A percentile compares a stretch with the other conserved stretches of the same genome.
phyloP scores from a whole-genome alignment of 2,113 vertebrate species.

The Dasyornis broadbenti region DNA sequence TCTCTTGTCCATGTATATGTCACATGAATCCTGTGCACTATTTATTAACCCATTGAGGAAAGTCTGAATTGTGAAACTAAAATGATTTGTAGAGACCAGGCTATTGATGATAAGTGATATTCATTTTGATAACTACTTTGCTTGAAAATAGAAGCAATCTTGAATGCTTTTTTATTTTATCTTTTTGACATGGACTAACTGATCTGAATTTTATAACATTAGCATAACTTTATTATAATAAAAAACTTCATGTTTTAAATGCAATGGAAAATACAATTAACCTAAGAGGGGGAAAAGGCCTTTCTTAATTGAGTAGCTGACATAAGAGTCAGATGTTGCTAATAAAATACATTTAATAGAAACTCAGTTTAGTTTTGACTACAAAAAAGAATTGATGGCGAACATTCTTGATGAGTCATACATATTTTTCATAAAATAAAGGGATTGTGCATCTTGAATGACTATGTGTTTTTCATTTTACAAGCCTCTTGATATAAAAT shows the following conservation, averaged over 20 bases:
- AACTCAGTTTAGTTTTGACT: conserved; percentile 44
- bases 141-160: not conserved
- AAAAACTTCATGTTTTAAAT: conserved; percentile 38
- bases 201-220: conserved; percentile 46
- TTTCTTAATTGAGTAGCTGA: conserved; percentile 50
- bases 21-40: not conserved
- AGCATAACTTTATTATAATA: conserved; percentile 20
- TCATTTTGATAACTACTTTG: not conserved
- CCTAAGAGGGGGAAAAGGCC: not conserved
- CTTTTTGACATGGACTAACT: not conserved
- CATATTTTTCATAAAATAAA: conserved; percentile 50
- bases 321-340: conserved; percentile 19
- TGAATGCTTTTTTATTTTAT: not conserved
- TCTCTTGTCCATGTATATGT: not conserved
- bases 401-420: conserved; percentile 28
- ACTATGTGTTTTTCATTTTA: conserved; percentile 34
- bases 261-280: conserved; percentile 30
- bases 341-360: conserved; percentile 44
- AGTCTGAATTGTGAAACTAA: not conserved
- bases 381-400: conserved; percentile 24
- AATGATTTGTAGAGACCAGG: not conserved
- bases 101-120: not conserved
- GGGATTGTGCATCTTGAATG: conserved; percentile 9
- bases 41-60: not conserved
- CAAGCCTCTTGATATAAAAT: conserved; percentile 31